These are phyloP conservation scores for Pararge aegeria DNA, from an alignment of 1,140 invertebrate genomes.

Conservation along the genomic window DNA sequence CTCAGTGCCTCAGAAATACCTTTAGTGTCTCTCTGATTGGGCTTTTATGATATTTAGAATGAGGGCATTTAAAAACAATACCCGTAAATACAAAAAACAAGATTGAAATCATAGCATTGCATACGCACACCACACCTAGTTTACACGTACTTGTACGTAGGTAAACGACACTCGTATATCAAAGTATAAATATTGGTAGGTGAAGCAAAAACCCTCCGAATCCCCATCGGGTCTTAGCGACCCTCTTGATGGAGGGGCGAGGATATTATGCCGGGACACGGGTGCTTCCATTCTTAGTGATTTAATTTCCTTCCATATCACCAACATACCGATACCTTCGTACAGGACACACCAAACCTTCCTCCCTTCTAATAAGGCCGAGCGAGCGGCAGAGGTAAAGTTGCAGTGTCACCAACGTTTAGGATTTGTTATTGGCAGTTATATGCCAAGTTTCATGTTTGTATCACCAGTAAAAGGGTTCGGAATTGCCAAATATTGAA, in stretches of 20 bases:
- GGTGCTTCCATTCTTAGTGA: slow-evolving; percentile 47
- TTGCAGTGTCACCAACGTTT: slow-evolving; percentile 22
- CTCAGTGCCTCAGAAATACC: too few species aligned
- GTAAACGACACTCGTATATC: not conserved
- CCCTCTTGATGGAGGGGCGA: slow-evolving; percentile 28
- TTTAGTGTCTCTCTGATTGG: too few species aligned
- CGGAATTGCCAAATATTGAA: slow-evolving; percentile 27
- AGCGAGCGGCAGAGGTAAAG: not conserved
- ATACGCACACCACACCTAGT: too few species aligned
- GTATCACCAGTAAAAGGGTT: slow-evolving; percentile 26
- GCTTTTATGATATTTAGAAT: too few species aligned
- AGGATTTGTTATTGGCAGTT: slow-evolving; percentile 42
- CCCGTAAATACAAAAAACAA: too few species aligned
- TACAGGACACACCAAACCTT: slow-evolving; percentile 15
- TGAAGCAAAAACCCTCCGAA: slow-evolving; percentile 29
- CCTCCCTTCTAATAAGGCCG: not conserved
- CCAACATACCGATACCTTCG: slow-evolving; percentile 18
- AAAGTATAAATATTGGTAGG: slow-evolving; percentile 20
- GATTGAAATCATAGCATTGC: too few species aligned
- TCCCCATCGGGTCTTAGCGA: slow-evolving; percentile 33
- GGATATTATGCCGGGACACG: slow-evolving; percentile 50
- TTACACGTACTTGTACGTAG: too few species aligned
- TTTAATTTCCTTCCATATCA: slow-evolving; percentile 47
- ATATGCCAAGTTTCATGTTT: slow-evolving; percentile 37
- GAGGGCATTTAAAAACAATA: too few species aligned